A percentile compares a stretch with the other conserved stretches of the same genome.
These are phyloP conservation scores for Chymomyza fuscimana DNA, from an alignment of 2,888 invertebrate species.

Conservation along the genomic window DNA sequence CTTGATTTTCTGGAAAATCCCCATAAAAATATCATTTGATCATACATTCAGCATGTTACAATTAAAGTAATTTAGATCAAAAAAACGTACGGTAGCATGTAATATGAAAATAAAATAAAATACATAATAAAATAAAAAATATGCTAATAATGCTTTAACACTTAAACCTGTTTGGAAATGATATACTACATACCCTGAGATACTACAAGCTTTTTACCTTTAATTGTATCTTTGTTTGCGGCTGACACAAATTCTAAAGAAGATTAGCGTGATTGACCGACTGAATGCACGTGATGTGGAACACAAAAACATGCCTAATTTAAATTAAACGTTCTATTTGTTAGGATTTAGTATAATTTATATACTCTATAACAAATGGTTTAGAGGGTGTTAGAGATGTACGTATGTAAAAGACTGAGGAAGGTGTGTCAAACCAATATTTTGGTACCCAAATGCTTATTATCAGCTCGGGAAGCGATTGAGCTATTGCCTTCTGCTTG, in stretches of 20 bases:
- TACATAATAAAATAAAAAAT: no score
- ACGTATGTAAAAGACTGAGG: no score
- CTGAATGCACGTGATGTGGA: background rate
- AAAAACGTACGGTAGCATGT: background rate
- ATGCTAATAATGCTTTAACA: background rate
- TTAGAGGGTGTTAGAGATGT: background rate
- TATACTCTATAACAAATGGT: conserved; percentile 28
- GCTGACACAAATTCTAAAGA: background rate
- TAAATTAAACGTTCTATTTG: conserved; percentile 35
- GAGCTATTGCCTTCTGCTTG: no score
- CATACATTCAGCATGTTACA: background rate
- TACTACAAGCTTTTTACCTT: background rate
- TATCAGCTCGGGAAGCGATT: no score
- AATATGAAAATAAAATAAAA: no score
- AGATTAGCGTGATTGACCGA: background rate
- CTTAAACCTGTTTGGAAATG: background rate
- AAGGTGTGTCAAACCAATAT: no score
- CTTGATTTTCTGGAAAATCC: background rate
- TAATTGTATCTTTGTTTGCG: background rate
- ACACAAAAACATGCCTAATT: background rate
- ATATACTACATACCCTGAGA: background rate
- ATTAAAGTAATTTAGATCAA: background rate
- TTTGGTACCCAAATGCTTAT: no score
- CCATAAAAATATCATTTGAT: background rate
- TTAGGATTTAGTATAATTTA: conserved; percentile 24